A percentile compares a stretch with the other conserved stretches of the same genome.
Evolutionary conservation across 1,140 invertebrate genomes (phyloP).

Genomic region (Drosophila athabasca): DNA sequence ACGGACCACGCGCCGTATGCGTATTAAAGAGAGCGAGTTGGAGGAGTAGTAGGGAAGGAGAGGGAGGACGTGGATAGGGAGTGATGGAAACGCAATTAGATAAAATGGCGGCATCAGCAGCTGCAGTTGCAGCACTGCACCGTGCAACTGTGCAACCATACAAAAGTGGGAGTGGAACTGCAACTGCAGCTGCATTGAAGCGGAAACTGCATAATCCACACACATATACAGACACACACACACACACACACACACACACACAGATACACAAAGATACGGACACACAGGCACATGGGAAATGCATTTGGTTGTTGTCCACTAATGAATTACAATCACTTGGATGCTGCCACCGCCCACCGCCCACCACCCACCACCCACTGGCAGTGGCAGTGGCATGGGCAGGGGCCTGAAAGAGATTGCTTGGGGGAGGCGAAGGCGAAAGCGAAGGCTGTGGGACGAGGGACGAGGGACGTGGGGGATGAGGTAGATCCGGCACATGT

Average conservation of each 20-base stretch:
- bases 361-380: too few species aligned
- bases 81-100: constrained; percentile 63
- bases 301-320: constrained; percentile 78
- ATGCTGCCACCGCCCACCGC: constrained; percentile 15
- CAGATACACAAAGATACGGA: constrained; percentile 12
- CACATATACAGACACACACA: constrained; percentile 24
- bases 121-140: constrained; percentile 33
- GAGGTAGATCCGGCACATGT: constrained; percentile 54
- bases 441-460: not conserved
- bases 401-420: constrained; percentile 38
- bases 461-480: not conserved
- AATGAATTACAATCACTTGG: constrained; percentile 80
- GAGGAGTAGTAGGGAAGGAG: not conserved
- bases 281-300: constrained; percentile 62
- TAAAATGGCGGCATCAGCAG: constrained; percentile 71
- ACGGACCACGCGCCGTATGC: constrained; percentile 69
- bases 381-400: not conserved
- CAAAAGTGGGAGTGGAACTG: constrained; percentile 14
- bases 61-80: not conserved
- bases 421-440: constrained; percentile 16
- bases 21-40: constrained; percentile 44
- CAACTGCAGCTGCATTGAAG: constrained; percentile 71
- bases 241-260: constrained; percentile 14
- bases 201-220: constrained; percentile 79
- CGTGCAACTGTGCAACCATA: constrained; percentile 2